Percentiles rank a stretch among this genome's conserved stretches.
phyloP scores from a whole-genome alignment of 1,140 invertebrate species.

The Xylocopa sonorina region DNA sequence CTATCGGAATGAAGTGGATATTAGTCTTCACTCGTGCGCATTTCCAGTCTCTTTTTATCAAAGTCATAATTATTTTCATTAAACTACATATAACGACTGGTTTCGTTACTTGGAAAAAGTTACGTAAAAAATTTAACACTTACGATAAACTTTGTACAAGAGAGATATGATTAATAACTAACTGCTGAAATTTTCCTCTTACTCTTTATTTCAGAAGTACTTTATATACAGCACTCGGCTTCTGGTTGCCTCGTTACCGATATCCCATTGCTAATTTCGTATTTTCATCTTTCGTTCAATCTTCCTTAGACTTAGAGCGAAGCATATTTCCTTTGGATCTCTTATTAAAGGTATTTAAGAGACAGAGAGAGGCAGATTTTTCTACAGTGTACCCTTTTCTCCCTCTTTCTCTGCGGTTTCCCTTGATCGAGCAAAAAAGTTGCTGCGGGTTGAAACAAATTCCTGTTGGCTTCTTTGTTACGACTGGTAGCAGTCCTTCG shows the following conservation, averaged over 20 bases:
- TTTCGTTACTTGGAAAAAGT: no score
- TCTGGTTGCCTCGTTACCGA: neutral
- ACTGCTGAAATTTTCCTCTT: neutral
- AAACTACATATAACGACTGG: no score
- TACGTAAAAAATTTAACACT: no score
- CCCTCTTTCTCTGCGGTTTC: neutral
- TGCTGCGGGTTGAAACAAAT: neutral
- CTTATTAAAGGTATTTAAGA: neutral
- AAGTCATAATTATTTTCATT: no score
- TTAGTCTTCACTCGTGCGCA: no score
- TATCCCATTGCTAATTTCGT: neutral
- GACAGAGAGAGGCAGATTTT: no score
- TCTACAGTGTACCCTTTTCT: neutral
- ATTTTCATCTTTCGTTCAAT: neutral
- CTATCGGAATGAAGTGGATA: no score
- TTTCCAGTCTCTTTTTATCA: no score
- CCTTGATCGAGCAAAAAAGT: slow-evolving; percentile 14
- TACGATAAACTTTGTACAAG: no score
- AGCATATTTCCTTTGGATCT: neutral
- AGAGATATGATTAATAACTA: no score
- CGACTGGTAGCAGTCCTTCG: neutral
- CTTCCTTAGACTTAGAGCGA: neutral
- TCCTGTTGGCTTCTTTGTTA: neutral
- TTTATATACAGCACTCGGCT: neutral
- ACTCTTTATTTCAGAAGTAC: neutral